Conservation (phyloP, 2,113 vertebrate species). For the Semicossyphus pulcher region DNA sequence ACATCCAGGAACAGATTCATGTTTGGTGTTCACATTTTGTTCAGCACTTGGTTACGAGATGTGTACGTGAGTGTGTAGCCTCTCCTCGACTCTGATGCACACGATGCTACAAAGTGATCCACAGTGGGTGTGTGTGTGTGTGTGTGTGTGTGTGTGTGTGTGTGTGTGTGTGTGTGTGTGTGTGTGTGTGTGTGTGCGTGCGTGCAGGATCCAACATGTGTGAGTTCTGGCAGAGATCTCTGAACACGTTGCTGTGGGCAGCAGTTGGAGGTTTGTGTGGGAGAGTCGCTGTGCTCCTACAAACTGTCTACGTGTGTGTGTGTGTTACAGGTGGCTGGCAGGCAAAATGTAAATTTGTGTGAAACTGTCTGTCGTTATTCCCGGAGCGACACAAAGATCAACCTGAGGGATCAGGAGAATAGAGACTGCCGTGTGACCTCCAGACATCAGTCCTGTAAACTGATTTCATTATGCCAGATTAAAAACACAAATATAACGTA, state of each 20-base stretch:
- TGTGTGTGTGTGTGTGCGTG: neutral
- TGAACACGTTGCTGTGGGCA: neutral
- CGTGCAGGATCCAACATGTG: neutral
- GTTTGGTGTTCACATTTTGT: no score
- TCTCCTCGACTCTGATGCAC: no score
- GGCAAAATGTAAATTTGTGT: neutral
- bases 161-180: neutral
- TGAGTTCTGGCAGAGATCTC: neutral
- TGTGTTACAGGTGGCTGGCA: neutral
- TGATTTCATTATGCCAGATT: neutral
- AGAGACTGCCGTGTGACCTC: no score
- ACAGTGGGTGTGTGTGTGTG: no score
- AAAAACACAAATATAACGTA: neutral
- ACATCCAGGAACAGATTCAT: no score
- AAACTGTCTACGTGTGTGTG: conserved; percentile 4
- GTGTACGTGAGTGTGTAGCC: no score
- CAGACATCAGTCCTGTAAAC: no score
- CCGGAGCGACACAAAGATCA: no score
- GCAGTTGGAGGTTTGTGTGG: conserved; percentile 7
- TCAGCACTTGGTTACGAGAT: no score
- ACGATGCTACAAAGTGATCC: no score
- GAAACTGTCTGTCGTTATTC: neutral
- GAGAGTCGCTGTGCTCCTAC: neutral
- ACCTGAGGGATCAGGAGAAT: no score
- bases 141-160: neutral